Evolutionary conservation across 2,888 invertebrate species (phyloP).

Genomic region (Colostygia pectinataria): DNA sequence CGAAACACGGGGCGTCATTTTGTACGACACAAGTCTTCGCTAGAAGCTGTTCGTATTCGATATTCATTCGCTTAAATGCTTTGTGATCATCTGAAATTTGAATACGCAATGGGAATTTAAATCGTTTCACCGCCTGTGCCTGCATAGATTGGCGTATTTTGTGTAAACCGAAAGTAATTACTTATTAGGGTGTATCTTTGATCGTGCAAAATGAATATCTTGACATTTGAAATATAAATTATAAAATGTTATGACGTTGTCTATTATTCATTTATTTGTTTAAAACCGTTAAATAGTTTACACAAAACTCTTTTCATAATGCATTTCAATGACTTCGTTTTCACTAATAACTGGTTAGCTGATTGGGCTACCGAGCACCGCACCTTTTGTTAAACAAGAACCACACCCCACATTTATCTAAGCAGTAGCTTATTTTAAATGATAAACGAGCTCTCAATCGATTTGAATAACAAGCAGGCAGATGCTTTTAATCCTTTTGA

Average conservation of each 20-base stretch:
- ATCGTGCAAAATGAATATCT: neutral
- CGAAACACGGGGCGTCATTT: slow-evolving; percentile 66
- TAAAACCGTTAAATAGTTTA: slow-evolving; percentile 43
- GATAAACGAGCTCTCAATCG: slow-evolving; percentile 82
- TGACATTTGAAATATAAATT: no score
- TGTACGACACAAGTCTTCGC: slow-evolving; percentile 45
- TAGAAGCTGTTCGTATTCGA: slow-evolving; percentile 62
- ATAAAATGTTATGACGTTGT: no score
- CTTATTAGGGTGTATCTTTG: slow-evolving; percentile 22
- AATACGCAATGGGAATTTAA: slow-evolving; percentile 55
- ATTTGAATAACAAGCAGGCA: slow-evolving; percentile 83
- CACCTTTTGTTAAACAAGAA: slow-evolving; percentile 73
- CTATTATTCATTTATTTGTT: neutral
- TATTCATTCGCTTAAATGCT: slow-evolving; percentile 69
- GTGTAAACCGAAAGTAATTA: slow-evolving; percentile 43
- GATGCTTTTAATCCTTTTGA: slow-evolving; percentile 83
- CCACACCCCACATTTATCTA: slow-evolving; percentile 80
- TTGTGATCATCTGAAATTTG: slow-evolving; percentile 62
- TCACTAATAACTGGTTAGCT: slow-evolving; percentile 71
- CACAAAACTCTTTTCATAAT: slow-evolving; percentile 37
- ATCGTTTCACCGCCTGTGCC: slow-evolving; percentile 56
- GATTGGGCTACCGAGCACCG: slow-evolving; percentile 71
- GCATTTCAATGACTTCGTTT: slow-evolving; percentile 46
- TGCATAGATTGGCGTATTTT: slow-evolving; percentile 44
- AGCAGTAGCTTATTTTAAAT: slow-evolving; percentile 82